Conservation (phyloP, 1,140 invertebrate species). For the Microplitis mediator region DNA sequence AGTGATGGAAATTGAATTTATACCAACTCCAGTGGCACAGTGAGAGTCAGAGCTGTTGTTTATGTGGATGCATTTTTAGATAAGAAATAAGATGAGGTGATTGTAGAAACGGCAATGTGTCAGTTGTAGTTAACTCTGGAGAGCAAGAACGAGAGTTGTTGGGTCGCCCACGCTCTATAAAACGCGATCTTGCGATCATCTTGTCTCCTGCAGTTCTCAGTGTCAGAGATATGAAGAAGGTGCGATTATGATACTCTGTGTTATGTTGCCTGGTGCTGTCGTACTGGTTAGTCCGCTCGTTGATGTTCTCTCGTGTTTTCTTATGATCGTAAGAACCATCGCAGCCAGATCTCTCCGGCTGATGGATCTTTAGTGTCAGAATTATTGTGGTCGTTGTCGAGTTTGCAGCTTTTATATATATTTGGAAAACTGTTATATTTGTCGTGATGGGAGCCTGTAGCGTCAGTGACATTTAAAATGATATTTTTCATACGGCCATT, state of each 20-base stretch:
- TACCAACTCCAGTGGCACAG: neutral
- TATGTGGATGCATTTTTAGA: neutral
- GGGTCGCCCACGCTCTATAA: conserved; percentile 33
- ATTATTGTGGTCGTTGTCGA: neutral
- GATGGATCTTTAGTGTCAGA: neutral
- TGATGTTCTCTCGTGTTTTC: too few species aligned
- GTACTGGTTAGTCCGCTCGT: too few species aligned
- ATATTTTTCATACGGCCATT: conserved; percentile 24
- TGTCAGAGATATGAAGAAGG: neutral
- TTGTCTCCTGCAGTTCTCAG: neutral
- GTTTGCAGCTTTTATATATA: neutral
- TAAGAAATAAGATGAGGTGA: neutral
- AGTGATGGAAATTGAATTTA: neutral
- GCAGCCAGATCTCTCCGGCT: neutral
- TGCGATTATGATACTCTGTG: neutral
- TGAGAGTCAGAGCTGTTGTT: neutral
- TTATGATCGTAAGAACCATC: neutral
- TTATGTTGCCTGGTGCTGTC: too few species aligned
- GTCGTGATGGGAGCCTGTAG: conserved; percentile 3
- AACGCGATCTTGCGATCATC: conserved; percentile 14
- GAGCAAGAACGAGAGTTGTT: conserved; percentile 27
- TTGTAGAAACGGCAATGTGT: neutral
- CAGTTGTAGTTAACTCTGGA: neutral
- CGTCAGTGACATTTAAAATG: conserved; percentile 33
- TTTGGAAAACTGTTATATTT: neutral